Percentiles rank a stretch among this genome's conserved stretches.
Evolutionary conservation across 2,888 invertebrate species (phyloP).

Genomic region (Troides aeacus): DNA sequence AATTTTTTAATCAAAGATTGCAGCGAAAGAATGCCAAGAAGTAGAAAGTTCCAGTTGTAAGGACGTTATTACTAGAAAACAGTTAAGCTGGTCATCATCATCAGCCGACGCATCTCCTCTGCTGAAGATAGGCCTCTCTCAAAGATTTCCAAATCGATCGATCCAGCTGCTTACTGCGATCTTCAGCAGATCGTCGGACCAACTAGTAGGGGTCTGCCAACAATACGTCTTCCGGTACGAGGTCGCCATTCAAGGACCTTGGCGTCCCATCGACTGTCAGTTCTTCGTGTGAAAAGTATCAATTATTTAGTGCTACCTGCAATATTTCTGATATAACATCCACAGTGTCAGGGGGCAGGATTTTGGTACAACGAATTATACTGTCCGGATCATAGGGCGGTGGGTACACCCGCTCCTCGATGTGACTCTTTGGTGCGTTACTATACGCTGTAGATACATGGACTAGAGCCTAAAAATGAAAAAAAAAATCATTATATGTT

Average conservation of each 20-base stretch:
- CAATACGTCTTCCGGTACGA: too few relatives aligned
- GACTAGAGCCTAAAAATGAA: conserved; percentile 82
- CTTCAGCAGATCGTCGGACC: too few relatives aligned
- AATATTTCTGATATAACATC: conserved; percentile 79
- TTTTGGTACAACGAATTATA: conserved; percentile 81
- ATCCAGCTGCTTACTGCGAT: too few relatives aligned
- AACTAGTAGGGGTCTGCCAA: too few relatives aligned
- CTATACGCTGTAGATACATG: conserved; percentile 98
- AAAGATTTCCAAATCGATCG: too few relatives aligned
- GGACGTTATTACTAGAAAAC: too few relatives aligned
- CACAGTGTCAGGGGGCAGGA: conserved; percentile 81
- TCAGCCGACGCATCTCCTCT: too few relatives aligned
- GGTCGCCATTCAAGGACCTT: too few relatives aligned
- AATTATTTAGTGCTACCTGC: conserved; percentile 60
- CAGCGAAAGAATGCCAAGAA: background rate
- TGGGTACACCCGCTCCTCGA: conserved; percentile 92
- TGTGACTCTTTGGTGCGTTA: conserved; percentile 90
- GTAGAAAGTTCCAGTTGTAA: background rate
- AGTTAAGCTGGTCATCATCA: background rate
- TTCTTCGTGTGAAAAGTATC: background rate
- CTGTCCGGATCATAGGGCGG: conserved; percentile 82
- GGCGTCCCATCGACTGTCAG: too few relatives aligned
- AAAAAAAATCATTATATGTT: background rate
- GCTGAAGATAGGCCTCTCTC: too few relatives aligned
- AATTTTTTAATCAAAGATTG: background rate